A percentile compares a stretch with the other conserved stretches of the same genome.
Conservation (phyloP, 2,797 vertebrate genomes). For the Melanotaenia pygmaea region DNA sequence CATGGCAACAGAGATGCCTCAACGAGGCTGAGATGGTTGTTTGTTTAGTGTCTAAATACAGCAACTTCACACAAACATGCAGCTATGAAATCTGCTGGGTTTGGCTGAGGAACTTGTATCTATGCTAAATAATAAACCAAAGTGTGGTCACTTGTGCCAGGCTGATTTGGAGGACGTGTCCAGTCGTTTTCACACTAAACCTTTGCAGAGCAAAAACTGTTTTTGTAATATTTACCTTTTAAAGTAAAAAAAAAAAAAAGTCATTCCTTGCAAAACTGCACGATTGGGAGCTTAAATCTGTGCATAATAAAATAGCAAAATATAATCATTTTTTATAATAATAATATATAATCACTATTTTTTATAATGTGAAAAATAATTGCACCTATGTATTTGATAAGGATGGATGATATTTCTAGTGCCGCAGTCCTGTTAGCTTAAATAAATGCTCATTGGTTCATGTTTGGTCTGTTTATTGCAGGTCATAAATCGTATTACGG, state of each 20-base stretch:
- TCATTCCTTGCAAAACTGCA: neutral
- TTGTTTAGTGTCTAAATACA: neutral
- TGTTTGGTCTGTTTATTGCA: neutral
- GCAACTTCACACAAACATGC: conserved; percentile 3
- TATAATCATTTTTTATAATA: neutral
- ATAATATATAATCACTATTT: no score
- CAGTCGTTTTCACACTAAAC: no score
- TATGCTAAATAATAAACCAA: neutral
- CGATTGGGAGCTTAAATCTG: neutral
- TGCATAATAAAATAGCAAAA: neutral
- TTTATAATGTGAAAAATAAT: neutral
- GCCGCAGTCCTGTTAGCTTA: no score
- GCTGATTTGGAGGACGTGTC: no score
- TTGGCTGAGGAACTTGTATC: neutral
- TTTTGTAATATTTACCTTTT: no score
- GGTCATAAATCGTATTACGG: neutral
- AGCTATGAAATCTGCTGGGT: neutral
- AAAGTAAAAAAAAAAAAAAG: no score
- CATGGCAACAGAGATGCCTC: neutral
- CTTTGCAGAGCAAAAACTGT: no score
- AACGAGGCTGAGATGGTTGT: neutral
- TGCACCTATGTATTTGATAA: neutral
- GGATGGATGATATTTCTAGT: neutral
- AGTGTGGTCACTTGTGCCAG: neutral
- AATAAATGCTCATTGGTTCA: no score